Evolutionary conservation across 2,797 vertebrate genomes (phyloP).

Genomic region (Bradypodion ventrale): DNA sequence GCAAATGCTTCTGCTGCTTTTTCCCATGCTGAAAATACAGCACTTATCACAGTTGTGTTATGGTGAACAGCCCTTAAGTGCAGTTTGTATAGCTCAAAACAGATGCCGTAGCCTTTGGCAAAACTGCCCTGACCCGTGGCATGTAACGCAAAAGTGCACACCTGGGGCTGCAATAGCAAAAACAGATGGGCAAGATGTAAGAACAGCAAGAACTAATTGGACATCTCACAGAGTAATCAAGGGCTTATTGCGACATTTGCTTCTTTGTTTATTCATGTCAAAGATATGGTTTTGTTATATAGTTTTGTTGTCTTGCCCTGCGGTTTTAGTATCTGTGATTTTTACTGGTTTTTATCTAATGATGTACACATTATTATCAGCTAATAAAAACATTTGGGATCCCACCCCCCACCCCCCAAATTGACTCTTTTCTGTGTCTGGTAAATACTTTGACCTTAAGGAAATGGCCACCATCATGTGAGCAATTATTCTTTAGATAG

Average conservation of each 20-base stretch:
- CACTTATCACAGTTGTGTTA: background rate
- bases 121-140: conserved; percentile 51
- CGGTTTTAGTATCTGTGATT: conserved; percentile 38
- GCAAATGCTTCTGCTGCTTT: conserved; percentile 20
- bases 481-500: background rate
- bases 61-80: conserved; percentile 44
- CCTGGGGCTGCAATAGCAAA: conserved; percentile 58
- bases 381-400: background rate
- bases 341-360: background rate
- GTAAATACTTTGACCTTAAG: background rate
- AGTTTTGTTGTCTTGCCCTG: conserved; percentile 38
- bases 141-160: conserved; percentile 51
- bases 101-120: conserved; percentile 30
- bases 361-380: conserved; percentile 23
- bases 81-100: conserved; percentile 34
- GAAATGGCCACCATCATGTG: background rate
- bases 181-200: conserved; percentile 69
- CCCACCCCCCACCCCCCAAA: background rate
- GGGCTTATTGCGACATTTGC: conserved; percentile 62
- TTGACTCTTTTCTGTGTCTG: background rate
- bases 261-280: conserved; percentile 44
- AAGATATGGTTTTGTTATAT: conserved; percentile 44
- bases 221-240: conserved; percentile 36
- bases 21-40: conserved; percentile 29
- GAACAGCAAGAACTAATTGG: conserved; percentile 61